Base-by-base conservation (phyloP, 2,888 invertebrate genomes). In the Encarsia formosa region DNA sequence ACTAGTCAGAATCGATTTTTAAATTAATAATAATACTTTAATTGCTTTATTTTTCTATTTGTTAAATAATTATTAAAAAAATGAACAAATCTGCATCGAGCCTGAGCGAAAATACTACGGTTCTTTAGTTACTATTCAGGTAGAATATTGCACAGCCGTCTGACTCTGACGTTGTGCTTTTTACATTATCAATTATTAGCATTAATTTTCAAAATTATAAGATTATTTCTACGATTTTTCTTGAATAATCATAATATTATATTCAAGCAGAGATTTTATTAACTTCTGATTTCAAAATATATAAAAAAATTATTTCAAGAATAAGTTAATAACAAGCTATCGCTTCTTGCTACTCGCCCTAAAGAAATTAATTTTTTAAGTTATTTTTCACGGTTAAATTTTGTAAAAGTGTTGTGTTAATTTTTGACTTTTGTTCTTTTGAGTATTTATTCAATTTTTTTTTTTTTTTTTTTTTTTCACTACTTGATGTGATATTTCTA, bases 1-100 rank as follows among this genome's bases (percentile, higher is more conserved):
- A 68, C 73, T 73, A 72, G 72, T 73, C 73, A 72, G 69, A 72
- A 73, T 72, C 71, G 69, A 70, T 70, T 68, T 62, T 46, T 59
- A 47, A 52, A 44, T 15, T 13, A 29, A 26, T 54, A 55, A 44
- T 49, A 26, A 50, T 50, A 53, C 34, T 47, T 46, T 41, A 48
- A 41, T 48, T 15, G 31, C 39, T 42, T 29, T 39, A 15, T 35
- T 54, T 26, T 16, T 39, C 19, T 44, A 44, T 40, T 45, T 11
- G 23, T 8, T 37, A 48, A 26, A 2, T 35, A 35, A 35, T 35
- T 15, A 15, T 19, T 16, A 37, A 37, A 20, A 63, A 62, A 62
- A 60, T 60, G 58, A 65, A 55, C 58, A n/a, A 61, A 59, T 60
- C 59, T 60, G 54, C 51, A 61, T 62, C 63, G 59, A 62, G 62